Conservation (phyloP, 2,113 vertebrate species). For the Neomonachus schauinslandi region DNA sequence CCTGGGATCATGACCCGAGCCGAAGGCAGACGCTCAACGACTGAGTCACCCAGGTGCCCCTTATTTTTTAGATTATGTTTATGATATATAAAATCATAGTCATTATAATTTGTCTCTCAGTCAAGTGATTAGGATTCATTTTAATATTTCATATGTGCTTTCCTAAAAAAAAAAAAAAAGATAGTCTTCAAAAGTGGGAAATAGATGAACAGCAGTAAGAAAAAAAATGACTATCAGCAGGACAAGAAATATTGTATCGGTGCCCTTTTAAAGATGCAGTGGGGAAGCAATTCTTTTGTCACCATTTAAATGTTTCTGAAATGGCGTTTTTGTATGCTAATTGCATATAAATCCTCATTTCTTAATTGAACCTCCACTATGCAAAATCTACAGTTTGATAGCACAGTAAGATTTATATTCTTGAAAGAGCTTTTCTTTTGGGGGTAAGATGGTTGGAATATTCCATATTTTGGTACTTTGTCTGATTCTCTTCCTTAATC, state of each 20-base stretch:
- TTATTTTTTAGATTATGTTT: conserved; percentile 53
- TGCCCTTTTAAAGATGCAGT: conserved; percentile 71
- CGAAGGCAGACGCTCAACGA: too few species aligned
- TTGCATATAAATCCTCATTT: conserved; percentile 47
- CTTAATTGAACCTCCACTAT: conserved; percentile 57
- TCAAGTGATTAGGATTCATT: conserved; percentile 55
- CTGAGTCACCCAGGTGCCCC: not conserved
- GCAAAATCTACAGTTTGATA: conserved; percentile 62
- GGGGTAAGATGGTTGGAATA: conserved; percentile 53
- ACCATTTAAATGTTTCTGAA: conserved; percentile 26
- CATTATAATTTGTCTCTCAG: conserved; percentile 38
- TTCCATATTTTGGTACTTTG: conserved; percentile 59
- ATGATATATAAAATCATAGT: conserved; percentile 44
- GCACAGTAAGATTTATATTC: conserved; percentile 56
- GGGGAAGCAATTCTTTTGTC: conserved; percentile 43
- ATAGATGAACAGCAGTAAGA: conserved; percentile 54
- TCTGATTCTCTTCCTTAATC: conserved; percentile 59
- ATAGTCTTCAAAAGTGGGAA: conserved; percentile 48
- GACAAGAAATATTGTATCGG: not conserved
- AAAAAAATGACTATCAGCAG: conserved; percentile 58
- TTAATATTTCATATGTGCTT: conserved; percentile 45
- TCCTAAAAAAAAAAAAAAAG: not conserved
- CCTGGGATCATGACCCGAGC: too few species aligned
- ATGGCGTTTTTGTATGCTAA: conserved; percentile 55
- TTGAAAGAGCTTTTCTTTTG: conserved; percentile 59